Evolutionary conservation across 2,797 vertebrate species (phyloP), one percentile per base, ranked within the genome.

Genomic region (Corythornis leucogaster): DNA sequence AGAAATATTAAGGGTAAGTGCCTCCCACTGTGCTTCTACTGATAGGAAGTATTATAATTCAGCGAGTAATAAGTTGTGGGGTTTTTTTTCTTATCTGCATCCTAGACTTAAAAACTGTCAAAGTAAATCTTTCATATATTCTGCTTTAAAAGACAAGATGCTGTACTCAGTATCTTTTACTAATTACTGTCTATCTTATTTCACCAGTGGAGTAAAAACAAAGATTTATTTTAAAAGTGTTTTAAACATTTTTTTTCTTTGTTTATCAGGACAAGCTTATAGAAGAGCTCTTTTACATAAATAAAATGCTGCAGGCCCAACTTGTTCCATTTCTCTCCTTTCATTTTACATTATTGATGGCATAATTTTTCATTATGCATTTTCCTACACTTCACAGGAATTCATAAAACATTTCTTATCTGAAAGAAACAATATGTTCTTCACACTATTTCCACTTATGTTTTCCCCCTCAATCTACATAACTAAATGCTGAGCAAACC

Each of bases 361-460:
- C 61, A 89, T 94, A 96, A 91, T 93, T 96, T 93, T 96, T 94
- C 95, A 97, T 96, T 94, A 93, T 67, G 84, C 80, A 54, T 93
- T 97, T 94, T 92, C 40, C 68, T 85, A 62, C 71, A 94, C 94
- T 95, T 97, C 92, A 95, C 58, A 92, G 43, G 82, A 76, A 96
- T 95, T 93, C 87, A 80, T 90, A 94, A 92, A 91, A 70, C 50
- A 68, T 73, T 90, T 75, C 92, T 97, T 96, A 96, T 96, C 96
- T 97, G 79, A 96, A 96, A 95, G 94, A 96, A 96, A 96, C 95
- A 97, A 95, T 94, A 94, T 94, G 95, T 92, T 96, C 78, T 74
- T 89, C 25, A 19, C 77, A 85, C 31, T 90, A 74, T 61, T 89
- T 87, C 77, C 26, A 66, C 79, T 91, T 91, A 79, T 42, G 67